Percentiles rank a stretch among this genome's conserved stretches.
Conservation (phyloP, 2,797 vertebrate genomes). For the Dendrocincla fuliginosa region DNA sequence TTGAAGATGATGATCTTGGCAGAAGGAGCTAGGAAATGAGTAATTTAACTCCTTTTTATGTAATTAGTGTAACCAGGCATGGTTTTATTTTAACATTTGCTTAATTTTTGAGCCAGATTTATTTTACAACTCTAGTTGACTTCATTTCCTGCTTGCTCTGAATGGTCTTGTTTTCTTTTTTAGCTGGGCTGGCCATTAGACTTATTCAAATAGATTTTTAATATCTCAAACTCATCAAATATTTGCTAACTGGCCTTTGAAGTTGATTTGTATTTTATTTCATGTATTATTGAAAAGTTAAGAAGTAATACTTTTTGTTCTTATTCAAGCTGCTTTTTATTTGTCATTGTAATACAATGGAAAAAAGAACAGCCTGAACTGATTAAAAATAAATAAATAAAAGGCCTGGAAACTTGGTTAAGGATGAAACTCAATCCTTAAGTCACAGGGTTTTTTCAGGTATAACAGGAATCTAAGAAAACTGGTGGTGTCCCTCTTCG, state of each 20-base stretch:
- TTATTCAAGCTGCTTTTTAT: slow-evolving; percentile 64
- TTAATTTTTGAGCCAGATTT: slow-evolving; percentile 72
- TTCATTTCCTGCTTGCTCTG: slow-evolving; percentile 65
- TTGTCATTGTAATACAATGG: slow-evolving; percentile 56
- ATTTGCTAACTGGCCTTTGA: slow-evolving; percentile 61
- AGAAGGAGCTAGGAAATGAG: slow-evolving; percentile 70
- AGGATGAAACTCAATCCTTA: slow-evolving; percentile 35
- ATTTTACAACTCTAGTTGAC: slow-evolving; percentile 67
- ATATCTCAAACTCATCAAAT: slow-evolving; percentile 60
- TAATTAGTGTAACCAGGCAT: slow-evolving; percentile 69
- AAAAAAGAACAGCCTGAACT: slow-evolving; percentile 59
- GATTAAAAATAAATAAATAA: slow-evolving; percentile 70
- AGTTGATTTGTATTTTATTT: slow-evolving; percentile 61
- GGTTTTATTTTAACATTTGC: slow-evolving; percentile 72
- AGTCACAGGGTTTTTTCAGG: slow-evolving; percentile 18
- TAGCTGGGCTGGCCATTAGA: slow-evolving; percentile 46
- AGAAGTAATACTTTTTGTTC: slow-evolving; percentile 49
- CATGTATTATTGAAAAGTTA: slow-evolving; percentile 59
- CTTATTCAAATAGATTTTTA: slow-evolving; percentile 59
- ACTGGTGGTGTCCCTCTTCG: background rate
- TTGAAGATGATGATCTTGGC: slow-evolving; percentile 62
- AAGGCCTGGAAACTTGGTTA: slow-evolving; percentile 47
- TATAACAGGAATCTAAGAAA: background rate
- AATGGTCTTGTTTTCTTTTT: slow-evolving; percentile 61
- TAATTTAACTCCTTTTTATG: slow-evolving; percentile 70